A percentile compares a stretch with the other conserved stretches of the same genome.
phyloP scores from a whole-genome alignment of 2,888 invertebrate genomes.

The Drosophila nr. perissopoda region DNA sequence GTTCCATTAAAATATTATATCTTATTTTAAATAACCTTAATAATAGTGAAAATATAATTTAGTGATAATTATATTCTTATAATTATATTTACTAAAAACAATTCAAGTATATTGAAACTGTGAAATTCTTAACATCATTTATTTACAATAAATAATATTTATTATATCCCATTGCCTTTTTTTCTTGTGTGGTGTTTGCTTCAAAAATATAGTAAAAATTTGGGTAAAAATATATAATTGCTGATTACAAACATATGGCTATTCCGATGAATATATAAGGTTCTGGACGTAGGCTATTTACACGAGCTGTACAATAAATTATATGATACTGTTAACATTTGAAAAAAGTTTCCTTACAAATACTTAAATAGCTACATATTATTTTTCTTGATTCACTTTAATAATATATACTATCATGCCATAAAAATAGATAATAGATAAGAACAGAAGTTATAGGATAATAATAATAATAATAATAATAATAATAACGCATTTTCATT shows the following conservation, averaged over 20 bases:
- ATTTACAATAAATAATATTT: not conserved
- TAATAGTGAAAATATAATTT: not conserved
- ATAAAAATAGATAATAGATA: not conserved
- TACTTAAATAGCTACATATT: not conserved
- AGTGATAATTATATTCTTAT: not conserved
- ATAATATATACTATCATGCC: not conserved
- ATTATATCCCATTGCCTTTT: not conserved
- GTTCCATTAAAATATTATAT: conserved; percentile 6
- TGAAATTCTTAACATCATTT: not conserved
- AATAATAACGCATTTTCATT: not conserved
- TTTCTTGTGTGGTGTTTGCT: not conserved
- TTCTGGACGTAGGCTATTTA: not conserved
- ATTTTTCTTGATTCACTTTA: not conserved
- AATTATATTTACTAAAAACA: not conserved
- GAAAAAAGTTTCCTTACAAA: not conserved
- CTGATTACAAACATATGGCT: not conserved
- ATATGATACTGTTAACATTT: not conserved
- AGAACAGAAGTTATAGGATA: not conserved
- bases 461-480: not conserved
- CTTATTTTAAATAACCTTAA: not conserved
- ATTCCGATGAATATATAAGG: not conserved
- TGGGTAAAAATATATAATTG: not conserved
- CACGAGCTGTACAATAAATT: not conserved
- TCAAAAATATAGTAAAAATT: not conserved
- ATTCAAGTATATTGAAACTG: not conserved